These are phyloP conservation scores for Trissolcus brochymenae DNA, from an alignment of 2,888 invertebrate genomes.

Conservation along the genomic window DNA sequence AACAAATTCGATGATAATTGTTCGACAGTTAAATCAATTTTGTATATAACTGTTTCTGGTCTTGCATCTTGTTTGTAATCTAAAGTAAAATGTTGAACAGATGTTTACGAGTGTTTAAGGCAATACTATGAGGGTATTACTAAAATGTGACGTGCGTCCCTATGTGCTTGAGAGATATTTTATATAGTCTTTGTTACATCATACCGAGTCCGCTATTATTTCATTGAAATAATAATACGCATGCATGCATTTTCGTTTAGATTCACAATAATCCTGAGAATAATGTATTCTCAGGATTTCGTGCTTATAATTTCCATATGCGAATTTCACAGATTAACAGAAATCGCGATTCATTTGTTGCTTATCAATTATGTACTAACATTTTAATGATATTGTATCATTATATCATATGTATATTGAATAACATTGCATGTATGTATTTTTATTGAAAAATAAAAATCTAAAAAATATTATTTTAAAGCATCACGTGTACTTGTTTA, in stretches of 20 bases:
- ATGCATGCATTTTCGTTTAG: slow-evolving; percentile 19
- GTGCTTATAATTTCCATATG: slow-evolving; percentile 11
- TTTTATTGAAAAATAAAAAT: background rate
- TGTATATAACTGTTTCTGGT: too few species aligned
- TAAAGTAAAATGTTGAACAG: too few species aligned
- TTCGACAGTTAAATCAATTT: background rate
- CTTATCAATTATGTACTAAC: background rate
- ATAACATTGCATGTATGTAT: too few species aligned
- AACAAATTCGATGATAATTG: background rate
- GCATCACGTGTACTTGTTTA: too few species aligned
- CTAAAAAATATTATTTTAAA: background rate
- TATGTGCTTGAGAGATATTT: background rate
- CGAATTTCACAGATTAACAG: background rate
- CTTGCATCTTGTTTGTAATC: too few species aligned
- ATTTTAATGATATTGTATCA: too few species aligned
- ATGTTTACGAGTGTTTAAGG: too few species aligned
- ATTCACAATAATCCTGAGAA: slow-evolving; percentile 24
- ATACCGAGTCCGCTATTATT: slow-evolving; percentile 10
- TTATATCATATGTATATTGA: too few species aligned
- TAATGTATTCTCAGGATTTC: slow-evolving; percentile 23
- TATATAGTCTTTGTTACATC: slow-evolving; percentile 8
- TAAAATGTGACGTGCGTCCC: too few species aligned
- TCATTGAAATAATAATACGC: slow-evolving; percentile 27
- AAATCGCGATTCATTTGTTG: background rate
- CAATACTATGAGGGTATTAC: too few species aligned